Evolutionary conservation across 1,140 invertebrate species (phyloP), one percentile per base, ranked within the genome.

Genomic region (Conus betulinus): DNA sequence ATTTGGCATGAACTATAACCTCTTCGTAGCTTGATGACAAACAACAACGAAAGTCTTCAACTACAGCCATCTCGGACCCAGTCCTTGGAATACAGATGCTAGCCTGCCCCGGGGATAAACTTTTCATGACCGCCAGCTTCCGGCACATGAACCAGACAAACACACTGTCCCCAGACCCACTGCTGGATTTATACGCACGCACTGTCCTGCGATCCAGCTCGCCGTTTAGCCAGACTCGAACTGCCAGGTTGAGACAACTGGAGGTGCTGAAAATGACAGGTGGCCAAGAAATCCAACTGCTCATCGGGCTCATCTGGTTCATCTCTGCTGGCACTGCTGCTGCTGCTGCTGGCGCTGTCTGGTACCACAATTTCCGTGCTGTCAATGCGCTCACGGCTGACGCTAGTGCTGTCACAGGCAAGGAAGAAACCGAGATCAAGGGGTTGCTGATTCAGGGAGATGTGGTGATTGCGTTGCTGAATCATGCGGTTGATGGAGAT

Each of bases 401-500:
- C 60, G 53, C 82, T 79, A 55, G 71, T 84, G 25, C 86, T 90
- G 89, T 76, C 90, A 51, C 76, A 87, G 83, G 84, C 91, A 88
- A 57, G 93, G 89, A 88, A 91, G 92, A 89, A 93, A 93, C 76
- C 84, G 89, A 79, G 91, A 93, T 76, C 85, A 88, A 81, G 91
- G 92, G 82, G 60, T 11, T 11, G 17, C 63, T 86, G 85, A 17
- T 91, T 93, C 89, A 94, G 94, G 25, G 93, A 94, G 96, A 98
- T 97, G 11, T 20, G 11, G 88, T 97, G 98, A 95, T 99, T 97
- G 95, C 99, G 98, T 95, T 98, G 98, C 94, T 98, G 96, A 91
- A 99, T 97, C 89, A 99, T 97, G 81, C 98, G 97, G 95, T 99
- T 98, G 90, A 98, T 97, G 86, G 98, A 98, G 97, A 99, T 98